Evolutionary conservation across 2,113 vertebrate genomes (phyloP).

Genomic region (Elephantulus edwardii): DNA sequence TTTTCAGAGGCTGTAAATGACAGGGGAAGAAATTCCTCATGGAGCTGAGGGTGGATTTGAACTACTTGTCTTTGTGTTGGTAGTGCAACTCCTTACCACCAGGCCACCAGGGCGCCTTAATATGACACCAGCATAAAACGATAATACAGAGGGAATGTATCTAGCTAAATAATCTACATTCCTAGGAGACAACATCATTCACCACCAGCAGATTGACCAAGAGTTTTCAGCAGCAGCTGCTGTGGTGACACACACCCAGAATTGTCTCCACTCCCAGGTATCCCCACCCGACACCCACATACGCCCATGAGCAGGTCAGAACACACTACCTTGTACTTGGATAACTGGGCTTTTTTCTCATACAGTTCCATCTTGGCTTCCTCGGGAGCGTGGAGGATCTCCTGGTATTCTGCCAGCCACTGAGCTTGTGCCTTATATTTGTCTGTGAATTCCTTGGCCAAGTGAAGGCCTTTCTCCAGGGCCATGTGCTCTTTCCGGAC

Average conservation of each 20-base stretch:
- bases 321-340: constrained; percentile 94
- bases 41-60: too few species aligned
- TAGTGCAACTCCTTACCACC: too few species aligned
- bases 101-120: too few species aligned
- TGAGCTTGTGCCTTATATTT: constrained; percentile 91
- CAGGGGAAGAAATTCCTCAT: too few species aligned
- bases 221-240: background rate
- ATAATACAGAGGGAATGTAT: rapidly evolving
- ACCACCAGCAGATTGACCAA: rapidly evolving
- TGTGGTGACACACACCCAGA: background rate
- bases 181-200: background rate
- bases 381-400: constrained; percentile 85
- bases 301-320: rapidly evolving
- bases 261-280: rapidly evolving
- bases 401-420: constrained; percentile 90
- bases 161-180: background rate
- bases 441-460: constrained; percentile 95
- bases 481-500: constrained; percentile 90
- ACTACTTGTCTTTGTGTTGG: too few species aligned
- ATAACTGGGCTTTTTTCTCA: constrained; percentile 95
- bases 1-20: too few species aligned
- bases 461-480: constrained; percentile 90
- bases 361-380: constrained; percentile 96
- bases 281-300: rapidly evolving
- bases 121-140: too few species aligned